These are phyloP conservation scores for Apostichopus parvimensis DNA, from an alignment of 35 echinoderm and acorn worm genomes.

Conservation along the genomic window DNA sequence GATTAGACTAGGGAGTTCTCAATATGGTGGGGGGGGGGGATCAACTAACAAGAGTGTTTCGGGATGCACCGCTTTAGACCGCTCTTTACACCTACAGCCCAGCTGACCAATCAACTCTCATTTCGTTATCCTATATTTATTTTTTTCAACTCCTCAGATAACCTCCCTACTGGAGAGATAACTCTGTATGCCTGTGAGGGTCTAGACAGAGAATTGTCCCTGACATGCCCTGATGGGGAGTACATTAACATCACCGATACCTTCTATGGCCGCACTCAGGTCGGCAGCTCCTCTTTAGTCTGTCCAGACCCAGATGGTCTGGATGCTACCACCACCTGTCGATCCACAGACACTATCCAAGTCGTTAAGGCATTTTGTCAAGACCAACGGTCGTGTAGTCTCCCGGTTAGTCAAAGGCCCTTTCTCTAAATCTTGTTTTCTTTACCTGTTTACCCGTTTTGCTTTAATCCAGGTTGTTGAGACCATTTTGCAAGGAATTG, in stretches of 20 bases:
- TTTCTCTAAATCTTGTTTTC: too few species aligned
- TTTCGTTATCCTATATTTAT: neutral
- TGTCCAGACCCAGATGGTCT: conserved; percentile 57
- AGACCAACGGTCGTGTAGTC: conserved; percentile 74
- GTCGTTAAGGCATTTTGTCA: conserved; percentile 77
- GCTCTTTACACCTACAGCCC: too few species aligned
- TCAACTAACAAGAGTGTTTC: too few species aligned
- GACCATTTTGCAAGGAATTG: too few species aligned
- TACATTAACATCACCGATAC: conserved; percentile 81
- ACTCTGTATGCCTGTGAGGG: conserved; percentile 69
- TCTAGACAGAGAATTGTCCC: conserved; percentile 63
- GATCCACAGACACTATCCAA: conserved; percentile 62
- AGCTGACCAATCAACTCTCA: too few species aligned
- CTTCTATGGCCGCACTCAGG: conserved; percentile 79
- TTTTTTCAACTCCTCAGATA: conserved; percentile 47
- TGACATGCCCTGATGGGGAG: conserved; percentile 64
- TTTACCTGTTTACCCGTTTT: too few species aligned
- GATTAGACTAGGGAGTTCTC: too few species aligned
- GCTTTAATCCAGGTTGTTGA: too few species aligned
- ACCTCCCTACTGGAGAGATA: conserved; percentile 65
- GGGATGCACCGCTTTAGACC: too few species aligned
- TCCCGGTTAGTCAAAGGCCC: conserved; percentile 56
- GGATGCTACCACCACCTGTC: conserved; percentile 57
- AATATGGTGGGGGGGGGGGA: too few species aligned
- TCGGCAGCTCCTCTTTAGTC: conserved; percentile 60